Evolutionary conservation across 2,113 vertebrate genomes (phyloP).

Genomic region (Tachycineta bicolor): DNA sequence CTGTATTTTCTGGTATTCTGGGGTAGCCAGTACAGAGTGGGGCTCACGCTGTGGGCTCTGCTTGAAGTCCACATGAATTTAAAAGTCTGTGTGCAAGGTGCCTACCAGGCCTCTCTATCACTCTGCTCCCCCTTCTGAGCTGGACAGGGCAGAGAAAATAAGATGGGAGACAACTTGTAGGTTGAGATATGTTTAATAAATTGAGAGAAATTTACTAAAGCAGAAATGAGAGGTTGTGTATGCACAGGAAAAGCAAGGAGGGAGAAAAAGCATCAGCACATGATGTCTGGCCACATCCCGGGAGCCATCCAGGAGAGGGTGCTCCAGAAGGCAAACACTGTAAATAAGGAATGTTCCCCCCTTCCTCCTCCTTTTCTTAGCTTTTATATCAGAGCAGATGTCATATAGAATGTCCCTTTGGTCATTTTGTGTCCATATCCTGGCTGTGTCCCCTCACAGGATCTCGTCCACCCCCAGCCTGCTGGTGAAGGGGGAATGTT

Average conservation of each 20-base stretch:
- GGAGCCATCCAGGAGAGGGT: too few relatives aligned
- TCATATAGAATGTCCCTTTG: background rate
- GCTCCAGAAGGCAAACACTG: background rate
- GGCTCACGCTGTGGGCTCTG: background rate
- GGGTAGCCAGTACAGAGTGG: background rate
- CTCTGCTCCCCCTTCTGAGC: background rate
- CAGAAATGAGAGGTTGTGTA: background rate
- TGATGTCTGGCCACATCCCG: accelerated
- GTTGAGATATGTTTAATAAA: background rate
- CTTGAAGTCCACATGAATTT: background rate
- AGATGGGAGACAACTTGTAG: background rate
- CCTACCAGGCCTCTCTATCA: background rate
- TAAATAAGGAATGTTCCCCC: accelerated
- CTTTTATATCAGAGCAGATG: background rate
- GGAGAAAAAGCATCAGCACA: accelerated
- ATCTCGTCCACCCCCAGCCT: background rate
- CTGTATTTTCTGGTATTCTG: background rate
- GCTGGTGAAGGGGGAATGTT: background rate
- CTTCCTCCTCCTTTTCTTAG: background rate
- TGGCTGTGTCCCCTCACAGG: background rate
- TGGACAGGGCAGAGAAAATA: background rate
- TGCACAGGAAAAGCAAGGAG: accelerated
- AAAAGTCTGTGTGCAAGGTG: accelerated
- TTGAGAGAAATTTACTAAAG: background rate
- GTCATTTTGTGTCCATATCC: background rate